Evolutionary conservation across 2,797 vertebrate genomes (phyloP).

Genomic region (Gobio occitaniae): DNA sequence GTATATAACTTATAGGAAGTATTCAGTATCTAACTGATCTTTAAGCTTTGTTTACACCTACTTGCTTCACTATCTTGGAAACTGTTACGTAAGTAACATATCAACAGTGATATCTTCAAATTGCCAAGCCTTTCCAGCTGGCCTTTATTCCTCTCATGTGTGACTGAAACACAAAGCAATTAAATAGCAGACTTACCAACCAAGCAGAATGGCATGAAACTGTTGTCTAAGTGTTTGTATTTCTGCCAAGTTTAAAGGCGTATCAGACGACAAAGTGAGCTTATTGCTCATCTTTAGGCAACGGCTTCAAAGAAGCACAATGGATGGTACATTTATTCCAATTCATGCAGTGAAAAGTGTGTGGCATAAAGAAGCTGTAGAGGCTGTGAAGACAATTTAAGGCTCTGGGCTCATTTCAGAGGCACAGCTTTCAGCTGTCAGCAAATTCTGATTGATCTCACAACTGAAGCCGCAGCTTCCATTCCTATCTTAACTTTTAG

Average conservation of each 20-base stretch:
- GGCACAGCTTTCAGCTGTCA: slow-evolving; percentile 54
- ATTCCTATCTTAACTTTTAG: slow-evolving; percentile 60
- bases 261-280: slow-evolving; percentile 15
- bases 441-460: slow-evolving; percentile 69
- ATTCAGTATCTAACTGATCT: not conserved
- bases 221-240: slow-evolving; percentile 20
- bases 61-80: not conserved
- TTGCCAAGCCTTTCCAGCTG: not conserved
- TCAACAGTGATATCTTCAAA: slow-evolving; percentile 6
- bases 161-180: slow-evolving; percentile 15
- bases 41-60: not conserved
- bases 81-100: not conserved
- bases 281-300: slow-evolving; percentile 31
- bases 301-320: slow-evolving; percentile 32
- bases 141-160: not conserved
- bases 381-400: slow-evolving; percentile 62
- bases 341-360: slow-evolving; percentile 13
- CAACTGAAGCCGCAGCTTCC: slow-evolving; percentile 66
- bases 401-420: slow-evolving; percentile 67
- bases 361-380: slow-evolving; percentile 48
- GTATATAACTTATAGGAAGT: not conserved
- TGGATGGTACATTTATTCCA: slow-evolving; percentile 32
- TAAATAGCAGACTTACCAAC: slow-evolving; percentile 8
- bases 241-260: slow-evolving; percentile 6
- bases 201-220: slow-evolving; percentile 11